A percentile compares a stretch with the other conserved stretches of the same genome.
These are phyloP conservation scores for Columba guinea DNA, from an alignment of 2,797 vertebrate species.

Conservation along the genomic window DNA sequence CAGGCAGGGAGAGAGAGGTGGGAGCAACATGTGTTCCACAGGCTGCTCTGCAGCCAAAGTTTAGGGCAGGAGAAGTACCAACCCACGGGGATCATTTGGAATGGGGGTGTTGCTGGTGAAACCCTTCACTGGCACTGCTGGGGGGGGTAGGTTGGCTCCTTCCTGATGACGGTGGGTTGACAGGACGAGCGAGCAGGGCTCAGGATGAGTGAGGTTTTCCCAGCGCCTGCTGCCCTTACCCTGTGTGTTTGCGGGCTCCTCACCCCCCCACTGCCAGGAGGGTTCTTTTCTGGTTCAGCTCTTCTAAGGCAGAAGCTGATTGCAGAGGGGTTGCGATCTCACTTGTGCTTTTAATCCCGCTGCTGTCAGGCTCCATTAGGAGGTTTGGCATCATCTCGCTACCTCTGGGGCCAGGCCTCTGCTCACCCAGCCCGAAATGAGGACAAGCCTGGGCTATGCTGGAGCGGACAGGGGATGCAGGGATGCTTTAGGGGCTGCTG, in stretches of 20 bases:
- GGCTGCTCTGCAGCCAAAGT: not conserved
- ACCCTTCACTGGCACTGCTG: not conserved
- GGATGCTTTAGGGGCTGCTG: accelerated
- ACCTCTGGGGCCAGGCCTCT: conserved; percentile 68
- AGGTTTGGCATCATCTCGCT: conserved; percentile 67
- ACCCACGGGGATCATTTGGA: not conserved
- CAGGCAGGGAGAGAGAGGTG: not conserved
- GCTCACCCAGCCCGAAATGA: conserved; percentile 62
- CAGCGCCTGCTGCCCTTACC: not conserved
- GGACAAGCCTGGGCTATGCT: not conserved
- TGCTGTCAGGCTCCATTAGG: conserved; percentile 81
- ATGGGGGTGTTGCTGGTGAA: not conserved
- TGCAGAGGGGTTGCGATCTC: conserved; percentile 43
- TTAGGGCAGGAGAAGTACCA: not conserved
- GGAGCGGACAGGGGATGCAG: not conserved
- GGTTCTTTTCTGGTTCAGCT: conserved; percentile 70
- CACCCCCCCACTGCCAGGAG: conserved; percentile 28
- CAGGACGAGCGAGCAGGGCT: not conserved
- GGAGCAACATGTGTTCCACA: accelerated
- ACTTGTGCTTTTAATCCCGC: conserved; percentile 73
- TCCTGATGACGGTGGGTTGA: accelerated
- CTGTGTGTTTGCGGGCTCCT: accelerated
- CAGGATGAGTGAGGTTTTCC: accelerated
- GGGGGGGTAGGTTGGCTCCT: not conserved
- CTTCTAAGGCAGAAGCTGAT: conserved; percentile 52